Conservation (phyloP, 1,140 invertebrate genomes). For the Drosophila fuyamai region DNA sequence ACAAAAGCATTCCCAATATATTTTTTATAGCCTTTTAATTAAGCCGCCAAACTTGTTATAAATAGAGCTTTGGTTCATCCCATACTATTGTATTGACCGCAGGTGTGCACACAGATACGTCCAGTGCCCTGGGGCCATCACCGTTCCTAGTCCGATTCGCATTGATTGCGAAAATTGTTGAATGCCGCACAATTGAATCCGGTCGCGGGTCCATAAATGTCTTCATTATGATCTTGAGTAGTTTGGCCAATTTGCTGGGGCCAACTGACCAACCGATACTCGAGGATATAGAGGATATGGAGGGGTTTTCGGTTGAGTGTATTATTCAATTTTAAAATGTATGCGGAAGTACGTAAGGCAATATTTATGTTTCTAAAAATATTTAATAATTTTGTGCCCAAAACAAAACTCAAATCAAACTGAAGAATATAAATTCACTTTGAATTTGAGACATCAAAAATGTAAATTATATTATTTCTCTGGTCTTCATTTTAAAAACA, state of each 20-base stretch:
- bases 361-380: no score
- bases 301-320: not conserved
- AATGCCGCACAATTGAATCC: conserved; percentile 69
- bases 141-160: conserved; percentile 28
- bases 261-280: conserved; percentile 12
- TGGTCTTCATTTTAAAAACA: no score
- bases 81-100: not conserved
- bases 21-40: no score
- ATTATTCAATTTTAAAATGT: not conserved
- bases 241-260: conserved; percentile 56
- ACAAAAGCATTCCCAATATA: no score
- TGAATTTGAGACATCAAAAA: no score
- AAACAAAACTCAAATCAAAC: no score
- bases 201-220: conserved; percentile 65
- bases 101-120: conserved; percentile 7
- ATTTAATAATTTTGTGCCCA: no score
- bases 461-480: no score
- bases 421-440: no score
- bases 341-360: no score
- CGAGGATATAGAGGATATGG: not conserved
- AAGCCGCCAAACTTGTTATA: no score
- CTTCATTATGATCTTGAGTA: conserved; percentile 74
- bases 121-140: conserved; percentile 31
- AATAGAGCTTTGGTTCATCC: no score
- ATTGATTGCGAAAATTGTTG: conserved; percentile 61